phyloP scores from a whole-genome alignment of 2,888 invertebrate genomes.

The Agrilus cyanescens region DNA sequence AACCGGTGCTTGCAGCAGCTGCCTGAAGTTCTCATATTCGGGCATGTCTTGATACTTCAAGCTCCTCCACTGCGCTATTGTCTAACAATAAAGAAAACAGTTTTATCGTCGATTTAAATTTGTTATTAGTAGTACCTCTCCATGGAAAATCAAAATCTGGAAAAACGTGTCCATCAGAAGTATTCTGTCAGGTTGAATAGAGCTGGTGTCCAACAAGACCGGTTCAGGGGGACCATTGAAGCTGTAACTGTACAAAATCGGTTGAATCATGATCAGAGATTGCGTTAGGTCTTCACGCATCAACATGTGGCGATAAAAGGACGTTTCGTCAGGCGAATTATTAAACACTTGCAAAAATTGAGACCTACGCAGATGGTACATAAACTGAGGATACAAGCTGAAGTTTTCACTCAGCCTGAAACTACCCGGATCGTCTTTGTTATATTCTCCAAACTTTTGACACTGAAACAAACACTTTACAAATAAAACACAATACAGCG shows the following conservation, averaged over 20 bases:
- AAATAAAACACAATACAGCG: constrained; percentile 5
- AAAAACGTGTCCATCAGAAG: constrained; percentile 99
- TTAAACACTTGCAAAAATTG: constrained; percentile 99
- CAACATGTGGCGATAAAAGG: constrained; percentile 96
- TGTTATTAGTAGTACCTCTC: constrained; percentile 63
- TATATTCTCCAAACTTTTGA: constrained; percentile 98
- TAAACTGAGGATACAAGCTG: constrained; percentile 97
- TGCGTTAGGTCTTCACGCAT: constrained; percentile 96
- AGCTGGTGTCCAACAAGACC: constrained; percentile 91
- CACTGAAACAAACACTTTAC: constrained; percentile 51
- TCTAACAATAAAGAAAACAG: constrained; percentile 42
- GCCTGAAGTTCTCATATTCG: constrained; percentile 96
- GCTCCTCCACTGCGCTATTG: constrained; percentile 94
- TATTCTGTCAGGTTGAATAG: constrained; percentile 94
- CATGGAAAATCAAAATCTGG: constrained; percentile 98
- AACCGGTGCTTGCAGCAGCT: constrained; percentile 87
- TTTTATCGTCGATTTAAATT: constrained; percentile 6
- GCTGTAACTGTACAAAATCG: constrained; percentile 95
- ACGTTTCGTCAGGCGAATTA: constrained; percentile 98
- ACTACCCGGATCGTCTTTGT: constrained; percentile 93
- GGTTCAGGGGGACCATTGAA: constrained; percentile 97
- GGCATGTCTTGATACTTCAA: constrained; percentile 93
- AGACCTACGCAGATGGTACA: constrained; percentile 96
- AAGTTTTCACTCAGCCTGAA: constrained; percentile 95
- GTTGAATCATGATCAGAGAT: constrained; percentile 98